Evolutionary conservation across 2,113 vertebrate species (phyloP), one percentile per base, ranked within the genome.

Genomic region (Pygoscelis adeliae): DNA sequence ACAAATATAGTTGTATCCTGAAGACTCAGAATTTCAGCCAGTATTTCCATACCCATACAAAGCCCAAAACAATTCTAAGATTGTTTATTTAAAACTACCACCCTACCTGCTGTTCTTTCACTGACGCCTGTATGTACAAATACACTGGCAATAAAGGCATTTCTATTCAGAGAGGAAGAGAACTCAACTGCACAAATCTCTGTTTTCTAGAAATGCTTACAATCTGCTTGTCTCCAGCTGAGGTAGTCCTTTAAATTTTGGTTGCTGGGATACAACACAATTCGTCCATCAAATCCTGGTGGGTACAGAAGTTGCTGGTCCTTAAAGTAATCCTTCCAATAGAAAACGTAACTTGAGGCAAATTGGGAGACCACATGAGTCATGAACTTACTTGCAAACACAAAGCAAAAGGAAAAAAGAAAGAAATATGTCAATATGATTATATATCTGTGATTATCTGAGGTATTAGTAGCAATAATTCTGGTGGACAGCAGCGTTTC

Each of bases 211-310:
- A 83, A 73, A 84, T 11, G 81, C 99, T 99, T 98, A 99, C 99
- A 99, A 88, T 99, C 99, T 44, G 99, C 99, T 97, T 99, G 99
- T 93, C 99, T 99, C 99, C 99, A 99, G 96, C 99, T 99, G 85
- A 99, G 98, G 96, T 99, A 99, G 96, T 99, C 99, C 97, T 98
- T 99, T 71, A 99, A 97, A 86, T 99, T 99, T 76, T 98, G 99
- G 95, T 99, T 99, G 97, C 97, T 99, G 62, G 99, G 99, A 98
- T 99, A 99, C 59, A 99, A 93, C 66, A 99, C 98, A 10, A 99
- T 99, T 72, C 99, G 98, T 56, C 99, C 99, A 88, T 99, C 99
- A 97, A 99, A 99, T 92, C 99, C 98, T 4, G 99, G 99, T 0
- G 99, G 99, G 92, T 99, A 99, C 65, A 98, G 97, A 88, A 99